These are phyloP conservation scores for Pseudomyrmex dendroicus DNA, from an alignment of 1,140 invertebrate species.

Conservation along the genomic window DNA sequence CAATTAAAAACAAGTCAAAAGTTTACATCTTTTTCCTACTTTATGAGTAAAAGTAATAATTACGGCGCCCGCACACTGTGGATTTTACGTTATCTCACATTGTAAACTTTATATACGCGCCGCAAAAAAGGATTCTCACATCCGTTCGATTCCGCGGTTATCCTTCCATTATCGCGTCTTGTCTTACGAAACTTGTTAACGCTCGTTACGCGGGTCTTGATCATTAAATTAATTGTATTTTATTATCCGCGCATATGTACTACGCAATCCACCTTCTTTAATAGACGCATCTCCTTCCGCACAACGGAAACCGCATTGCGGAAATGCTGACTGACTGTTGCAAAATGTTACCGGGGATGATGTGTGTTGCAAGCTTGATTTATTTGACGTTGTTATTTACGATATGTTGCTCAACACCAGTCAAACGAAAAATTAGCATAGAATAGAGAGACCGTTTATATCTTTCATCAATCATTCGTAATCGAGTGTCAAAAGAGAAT, in stretches of 20 bases:
- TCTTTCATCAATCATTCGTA: constrained; percentile 16
- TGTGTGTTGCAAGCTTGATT: constrained; percentile 24
- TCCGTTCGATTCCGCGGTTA: constrained; percentile 9
- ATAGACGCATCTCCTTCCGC: constrained; percentile 4
- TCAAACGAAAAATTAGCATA: background rate
- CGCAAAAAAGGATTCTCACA: background rate
- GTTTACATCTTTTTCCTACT: no score
- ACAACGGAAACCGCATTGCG: constrained; percentile 22
- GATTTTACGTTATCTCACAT: no score
- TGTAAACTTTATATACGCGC: no score
- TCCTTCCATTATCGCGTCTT: background rate
- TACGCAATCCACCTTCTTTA: constrained; percentile 9
- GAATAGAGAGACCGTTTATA: constrained; percentile 1
- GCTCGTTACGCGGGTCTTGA: constrained; percentile 11
- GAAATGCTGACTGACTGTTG: constrained; percentile 4
- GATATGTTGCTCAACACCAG: background rate
- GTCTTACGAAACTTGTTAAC: constrained; percentile 39
- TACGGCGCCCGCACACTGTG: no score
- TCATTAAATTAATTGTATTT: constrained; percentile 50
- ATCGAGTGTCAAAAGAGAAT: background rate
- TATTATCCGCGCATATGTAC: constrained; percentile 11
- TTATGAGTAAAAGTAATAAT: no score
- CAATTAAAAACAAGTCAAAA: no score
- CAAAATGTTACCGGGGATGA: background rate
- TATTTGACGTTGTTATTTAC: background rate